Evolutionary conservation across 53 echinoderm and acorn worm genomes (phyloP).

Genomic region (Hippasteria phrygiana): DNA sequence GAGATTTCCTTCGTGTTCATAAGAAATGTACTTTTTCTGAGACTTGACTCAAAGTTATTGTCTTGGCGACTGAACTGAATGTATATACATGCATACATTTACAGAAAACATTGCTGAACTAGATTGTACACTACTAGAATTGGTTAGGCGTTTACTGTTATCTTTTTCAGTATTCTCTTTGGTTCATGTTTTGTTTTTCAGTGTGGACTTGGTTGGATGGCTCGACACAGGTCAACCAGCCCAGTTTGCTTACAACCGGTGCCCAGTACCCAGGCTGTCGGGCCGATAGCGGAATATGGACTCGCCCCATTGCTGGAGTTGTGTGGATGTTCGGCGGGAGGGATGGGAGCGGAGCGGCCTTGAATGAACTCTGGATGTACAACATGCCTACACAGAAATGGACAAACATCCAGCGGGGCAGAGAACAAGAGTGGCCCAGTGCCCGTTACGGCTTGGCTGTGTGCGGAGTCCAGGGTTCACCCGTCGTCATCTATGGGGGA

Average conservation of each 20-base stretch:
- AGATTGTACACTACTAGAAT: too few species aligned
- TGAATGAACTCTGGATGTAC: conserved; percentile 64
- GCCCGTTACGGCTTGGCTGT: conserved; percentile 44
- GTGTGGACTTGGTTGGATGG: conserved; percentile 69
- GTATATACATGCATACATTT: neutral
- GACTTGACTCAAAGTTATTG: neutral
- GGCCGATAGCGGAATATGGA: conserved; percentile 55
- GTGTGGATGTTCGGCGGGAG: conserved; percentile 70
- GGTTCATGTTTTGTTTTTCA: conserved; percentile 8
- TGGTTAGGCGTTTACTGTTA: neutral
- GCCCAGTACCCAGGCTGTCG: conserved; percentile 56
- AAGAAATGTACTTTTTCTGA: neutral
- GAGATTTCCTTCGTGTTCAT: too few species aligned
- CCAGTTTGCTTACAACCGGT: neutral
- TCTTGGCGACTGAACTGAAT: neutral
- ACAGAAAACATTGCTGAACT: neutral
- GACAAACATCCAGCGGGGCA: conserved; percentile 18
- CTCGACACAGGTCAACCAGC: conserved; percentile 26
- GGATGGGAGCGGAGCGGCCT: conserved; percentile 15
- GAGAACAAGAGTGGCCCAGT: conserved; percentile 23
- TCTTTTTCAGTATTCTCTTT: neutral
- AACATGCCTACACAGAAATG: conserved; percentile 25
- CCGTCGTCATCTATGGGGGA: conserved; percentile 50
- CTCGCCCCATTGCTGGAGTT: neutral
- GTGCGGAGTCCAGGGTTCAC: conserved; percentile 39